Evolutionary conservation across 2,888 invertebrate species (phyloP), one percentile per base, ranked within the genome.

Genomic region (Schizaphis graminum): DNA sequence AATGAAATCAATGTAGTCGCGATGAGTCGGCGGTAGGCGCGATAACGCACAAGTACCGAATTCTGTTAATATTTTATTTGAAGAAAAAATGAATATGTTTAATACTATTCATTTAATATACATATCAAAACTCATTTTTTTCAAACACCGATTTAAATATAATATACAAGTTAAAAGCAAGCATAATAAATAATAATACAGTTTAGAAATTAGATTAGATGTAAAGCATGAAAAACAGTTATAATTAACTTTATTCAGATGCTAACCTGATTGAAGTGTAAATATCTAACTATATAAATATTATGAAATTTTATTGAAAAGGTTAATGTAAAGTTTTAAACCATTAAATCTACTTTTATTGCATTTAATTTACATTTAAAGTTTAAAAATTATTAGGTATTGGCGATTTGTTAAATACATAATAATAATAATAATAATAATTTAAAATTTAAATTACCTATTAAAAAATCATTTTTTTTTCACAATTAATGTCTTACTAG

Each of bases 381-480:
- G 21, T 53, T 53, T 53, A 53, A 53, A 53, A 53, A 67, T 87
- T n/a, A 49, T 49, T 4, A n/a, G 21, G 24, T 49, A n/a, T n/a
- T n/a, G n/a, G n/a, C n/a, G 53, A 53, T 35, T 35, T n/a, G 53
- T 88, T n/a, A 41, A 26, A 56, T 35, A 53, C n/a, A 88, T 56
- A 35, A 56, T 28, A 35, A 56, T 28, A 35, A 56, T 28, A 84
- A 91, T 49, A 53, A 53, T 84, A 84, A 91, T 53, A 89, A 41
- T 11, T 7, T 56, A 13, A 56, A 16, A 67, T 67, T 67, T 35
- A 16, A 67, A 67, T 67, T 67, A 67, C 67, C 67, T 67, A 67
- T 89, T 86, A 86, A 86, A 86, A 47, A 44, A 67, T 67, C 13
- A 67, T 67, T 67, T 67, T 28, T 67, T 67, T 67, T n/a, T n/a